phyloP scores from a whole-genome alignment of 2,113 vertebrate genomes.

The Emydocephalus ijimae region DNA sequence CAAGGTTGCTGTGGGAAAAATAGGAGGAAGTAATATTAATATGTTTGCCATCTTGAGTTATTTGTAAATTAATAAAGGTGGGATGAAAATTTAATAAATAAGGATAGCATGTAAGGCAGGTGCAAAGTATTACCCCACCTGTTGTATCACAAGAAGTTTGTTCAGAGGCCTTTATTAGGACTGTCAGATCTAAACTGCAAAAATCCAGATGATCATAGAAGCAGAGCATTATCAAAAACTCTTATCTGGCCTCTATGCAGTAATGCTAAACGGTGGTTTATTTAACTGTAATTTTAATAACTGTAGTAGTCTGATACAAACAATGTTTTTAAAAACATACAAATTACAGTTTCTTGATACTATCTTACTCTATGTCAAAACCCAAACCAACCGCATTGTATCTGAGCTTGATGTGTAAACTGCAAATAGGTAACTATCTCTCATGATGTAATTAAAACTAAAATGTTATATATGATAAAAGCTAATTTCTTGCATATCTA shows the following conservation, averaged over 20 bases:
- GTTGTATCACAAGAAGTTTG: background rate
- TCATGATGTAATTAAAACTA: background rate
- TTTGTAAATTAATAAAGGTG: background rate
- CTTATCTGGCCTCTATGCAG: background rate
- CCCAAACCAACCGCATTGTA: background rate
- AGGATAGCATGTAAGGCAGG: background rate
- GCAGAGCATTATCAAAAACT: background rate
- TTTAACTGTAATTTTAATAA: background rate
- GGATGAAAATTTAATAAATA: background rate
- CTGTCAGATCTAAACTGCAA: background rate
- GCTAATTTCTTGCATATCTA: background rate
- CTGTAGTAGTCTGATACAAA: background rate
- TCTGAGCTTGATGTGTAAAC: background rate
- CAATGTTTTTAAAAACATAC: background rate
- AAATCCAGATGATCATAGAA: background rate
- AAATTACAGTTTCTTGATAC: background rate
- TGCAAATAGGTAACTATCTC: background rate
- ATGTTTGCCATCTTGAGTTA: background rate
- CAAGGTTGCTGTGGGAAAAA: background rate
- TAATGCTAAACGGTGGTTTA: background rate
- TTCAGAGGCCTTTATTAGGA: background rate
- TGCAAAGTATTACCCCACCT: background rate
- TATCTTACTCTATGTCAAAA: background rate
- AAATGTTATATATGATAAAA: background rate
- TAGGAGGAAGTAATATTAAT: background rate